Base-by-base conservation (phyloP, 2,888 invertebrate species). In the Tupiocoris notatus region DNA sequence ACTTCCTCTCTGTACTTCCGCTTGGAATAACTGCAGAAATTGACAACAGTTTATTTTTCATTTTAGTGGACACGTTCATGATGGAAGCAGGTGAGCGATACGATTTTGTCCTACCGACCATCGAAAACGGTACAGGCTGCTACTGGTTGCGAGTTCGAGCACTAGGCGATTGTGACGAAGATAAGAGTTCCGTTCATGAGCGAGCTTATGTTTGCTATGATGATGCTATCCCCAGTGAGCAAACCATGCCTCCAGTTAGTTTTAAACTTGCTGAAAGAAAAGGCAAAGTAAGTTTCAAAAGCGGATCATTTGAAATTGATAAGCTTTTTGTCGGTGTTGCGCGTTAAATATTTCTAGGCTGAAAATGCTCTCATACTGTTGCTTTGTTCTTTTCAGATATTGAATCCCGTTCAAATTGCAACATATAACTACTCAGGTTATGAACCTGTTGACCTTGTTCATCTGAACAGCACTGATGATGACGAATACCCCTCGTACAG, bases 91-190 rank as follows among this genome's bases (percentile, higher is more conserved):
- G 87, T 1, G 87, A 87, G 78, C 81, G 86, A 74, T 86, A 83
- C 81, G 86, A 86, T 79, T 84, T 86, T 71, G 83, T 86, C 39
- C 75, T 86, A 2, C 79, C 81, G 12, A 84, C 86, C 2, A 80
- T 83, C 77, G 83, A 84, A 74, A 79, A 79, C 1, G 77, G 81
- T 16, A 57, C 61, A 7, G 83, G 81, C 1, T 84, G 84, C 71
- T 86, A 86, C 80, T 86, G 85, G 86, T 83, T 87, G 62, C 82
- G 84, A 68, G 84, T 85, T 54, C 82, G 84, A 20, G 86, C 86
- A 0, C 80, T 85, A 39, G 84, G 84, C 63, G 85, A 85, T 78
- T 86, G 85, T 79, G 83, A 82, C 54, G 81, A 81, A 12, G 77
- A 80, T 2, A 78, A 80, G 58, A 76, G 77, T 18, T 73, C 75